These are phyloP conservation scores for Phengaris alcon DNA, from an alignment of 2,888 invertebrate species.

Conservation along the genomic window DNA sequence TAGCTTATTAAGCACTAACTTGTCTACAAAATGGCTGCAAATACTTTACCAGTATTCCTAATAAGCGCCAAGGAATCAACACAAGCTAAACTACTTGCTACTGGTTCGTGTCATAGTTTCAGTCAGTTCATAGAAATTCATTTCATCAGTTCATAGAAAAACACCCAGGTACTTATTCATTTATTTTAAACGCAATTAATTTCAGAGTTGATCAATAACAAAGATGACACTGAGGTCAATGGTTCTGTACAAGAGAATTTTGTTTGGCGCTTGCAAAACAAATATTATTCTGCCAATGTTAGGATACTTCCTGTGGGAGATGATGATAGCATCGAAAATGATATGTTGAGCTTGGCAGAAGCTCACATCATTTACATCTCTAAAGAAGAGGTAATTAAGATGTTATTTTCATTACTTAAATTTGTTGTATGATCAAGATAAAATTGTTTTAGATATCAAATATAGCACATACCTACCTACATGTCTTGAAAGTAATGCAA, in stretches of 20 bases:
- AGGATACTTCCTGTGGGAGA: constrained; percentile 11
- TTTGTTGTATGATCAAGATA: too few species aligned
- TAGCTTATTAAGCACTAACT: not conserved
- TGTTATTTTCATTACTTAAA: not conserved
- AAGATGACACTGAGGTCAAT: constrained; percentile 1
- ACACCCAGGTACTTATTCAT: not conserved
- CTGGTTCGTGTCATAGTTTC: not conserved
- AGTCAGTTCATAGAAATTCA: not conserved
- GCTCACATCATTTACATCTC: constrained; percentile 20
- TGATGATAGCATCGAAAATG: not conserved
- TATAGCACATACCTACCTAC: too few species aligned
- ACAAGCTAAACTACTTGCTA: not conserved
- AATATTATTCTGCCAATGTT: constrained; percentile 16
- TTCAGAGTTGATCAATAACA: not conserved
- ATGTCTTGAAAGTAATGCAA: too few species aligned
- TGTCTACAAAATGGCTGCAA: constrained; percentile 6
- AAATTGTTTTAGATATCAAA: too few species aligned
- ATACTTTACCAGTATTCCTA: constrained; percentile 19
- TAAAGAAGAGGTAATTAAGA: constrained; percentile 16
- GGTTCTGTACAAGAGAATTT: not conserved
- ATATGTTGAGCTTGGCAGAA: not conserved
- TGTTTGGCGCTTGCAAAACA: constrained; percentile 11
- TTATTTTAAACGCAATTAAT: not conserved
- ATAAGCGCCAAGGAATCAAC: not conserved
- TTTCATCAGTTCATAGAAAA: not conserved